Evolutionary conservation across 2,888 invertebrate genomes (phyloP).

Genomic region (Scelioninae gen. 1): DNA sequence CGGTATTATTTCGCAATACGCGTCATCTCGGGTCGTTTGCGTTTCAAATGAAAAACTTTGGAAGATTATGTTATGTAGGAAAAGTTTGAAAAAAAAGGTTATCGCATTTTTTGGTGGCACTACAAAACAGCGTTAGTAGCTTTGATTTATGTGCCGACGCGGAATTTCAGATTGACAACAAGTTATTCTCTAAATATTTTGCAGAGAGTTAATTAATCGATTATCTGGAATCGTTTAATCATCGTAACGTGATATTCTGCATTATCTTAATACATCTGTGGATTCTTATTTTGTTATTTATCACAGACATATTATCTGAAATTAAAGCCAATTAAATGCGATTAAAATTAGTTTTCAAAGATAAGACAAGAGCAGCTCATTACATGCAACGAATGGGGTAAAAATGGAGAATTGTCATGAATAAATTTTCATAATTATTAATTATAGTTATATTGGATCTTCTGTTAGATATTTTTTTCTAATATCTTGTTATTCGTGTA

Average conservation of each 20-base stretch:
- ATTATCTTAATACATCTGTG: too few species aligned
- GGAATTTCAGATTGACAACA: conserved; percentile 9
- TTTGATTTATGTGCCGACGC: conserved; percentile 10
- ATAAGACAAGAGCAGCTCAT: conserved; percentile 22
- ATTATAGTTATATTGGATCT: conserved; percentile 20
- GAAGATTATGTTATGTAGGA: conserved; percentile 8
- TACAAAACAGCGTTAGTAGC: conserved; percentile 14
- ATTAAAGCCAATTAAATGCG: conserved; percentile 3
- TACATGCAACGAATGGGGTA: conserved; percentile 13
- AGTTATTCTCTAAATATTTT: not conserved
- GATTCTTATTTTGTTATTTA: too few species aligned
- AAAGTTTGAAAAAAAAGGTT: conserved; percentile 11
- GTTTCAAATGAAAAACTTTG: conserved; percentile 14
- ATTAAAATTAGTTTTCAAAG: conserved; percentile 24
- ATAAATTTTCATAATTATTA: conserved; percentile 48
- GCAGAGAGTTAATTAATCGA: not conserved
- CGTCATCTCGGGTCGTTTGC: conserved; percentile 9
- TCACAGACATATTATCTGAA: too few species aligned
- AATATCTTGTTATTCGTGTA: conserved; percentile 29
- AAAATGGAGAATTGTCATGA: conserved; percentile 18
- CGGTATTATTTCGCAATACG: not conserved
- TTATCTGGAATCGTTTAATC: not conserved
- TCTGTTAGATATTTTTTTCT: conserved; percentile 31
- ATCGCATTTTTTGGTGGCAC: conserved; percentile 1
- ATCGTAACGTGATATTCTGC: too few species aligned